These are phyloP conservation scores for Gymnopithys bicolor DNA, from an alignment of 2,797 vertebrate genomes.

Conservation along the genomic window DNA sequence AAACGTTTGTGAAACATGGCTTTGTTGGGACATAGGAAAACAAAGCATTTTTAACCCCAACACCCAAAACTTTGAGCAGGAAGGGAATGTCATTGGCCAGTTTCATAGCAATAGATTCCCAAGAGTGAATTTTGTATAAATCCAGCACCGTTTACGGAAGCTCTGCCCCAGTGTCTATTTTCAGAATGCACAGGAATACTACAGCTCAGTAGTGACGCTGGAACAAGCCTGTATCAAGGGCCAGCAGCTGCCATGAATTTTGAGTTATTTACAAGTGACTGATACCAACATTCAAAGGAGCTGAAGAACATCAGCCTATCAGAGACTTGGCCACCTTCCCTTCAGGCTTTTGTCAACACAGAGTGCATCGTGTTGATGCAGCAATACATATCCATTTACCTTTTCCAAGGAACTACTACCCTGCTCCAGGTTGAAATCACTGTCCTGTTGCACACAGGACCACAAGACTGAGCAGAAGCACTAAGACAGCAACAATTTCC, in stretches of 20 bases:
- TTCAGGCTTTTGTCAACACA: not conserved
- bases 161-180: not conserved
- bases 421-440: not conserved
- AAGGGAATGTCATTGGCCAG: not conserved
- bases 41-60: fast-evolving
- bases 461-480: not conserved
- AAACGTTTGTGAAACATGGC: not conserved
- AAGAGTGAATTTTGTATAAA: not conserved
- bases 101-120: fast-evolving
- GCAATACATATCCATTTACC: not conserved
- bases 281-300: not conserved
- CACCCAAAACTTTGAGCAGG: not conserved
- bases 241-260: not conserved
- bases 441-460: not conserved
- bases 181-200: not conserved
- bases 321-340: not conserved
- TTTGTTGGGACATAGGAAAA: not conserved
- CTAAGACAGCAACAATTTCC: not conserved
- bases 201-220: not conserved
- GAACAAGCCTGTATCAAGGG: not conserved
- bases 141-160: fast-evolving
- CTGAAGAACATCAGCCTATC: not conserved
- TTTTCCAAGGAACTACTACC: not conserved
- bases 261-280: not conserved
- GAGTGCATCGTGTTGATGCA: not conserved